Evolutionary conservation across 1,140 invertebrate species (phyloP), one percentile per base, ranked within the genome.

Genomic region (Portunus trituberculatus): DNA sequence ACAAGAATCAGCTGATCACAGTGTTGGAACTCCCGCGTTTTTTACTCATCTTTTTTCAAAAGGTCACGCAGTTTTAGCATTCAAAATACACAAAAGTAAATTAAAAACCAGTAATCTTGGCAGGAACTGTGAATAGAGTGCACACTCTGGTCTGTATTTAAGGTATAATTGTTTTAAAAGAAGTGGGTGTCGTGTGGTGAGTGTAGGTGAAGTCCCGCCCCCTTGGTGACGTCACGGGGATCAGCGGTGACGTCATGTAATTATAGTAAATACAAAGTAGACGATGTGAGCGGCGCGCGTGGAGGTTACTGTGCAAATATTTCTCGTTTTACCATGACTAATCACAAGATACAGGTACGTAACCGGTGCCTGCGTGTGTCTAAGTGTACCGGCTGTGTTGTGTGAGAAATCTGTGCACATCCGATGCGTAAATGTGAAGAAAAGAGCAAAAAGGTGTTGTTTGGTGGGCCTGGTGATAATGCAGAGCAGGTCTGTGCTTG

Each of bases 201-300:
- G 28, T 83, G 2, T 12, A 3, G 12, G 46, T 4, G 0, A 90
- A 95, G 94, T 91, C 86, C 96, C 96, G 93, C 96, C 96, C 59
- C 82, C 88, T 90, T 29, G 86, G 16, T 96, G 96, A 96, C 96
- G 96, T 96, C 92, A 94, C 91, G 93, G 83, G 92, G 92, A n/a
- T 94, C 94, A 93, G 91, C 87, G 94, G 92, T 98, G 98, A 98
- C 98, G 98, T 98, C 98, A 98, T 97, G 97, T 98, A 98, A 98
- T 98, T 98, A 98, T 97, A 98, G 98, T 98, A 98, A 98, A 98
- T 98, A 98, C 97, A 98, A 98, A 98, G 97, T 98, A 98, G 97
- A 98, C 97, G 97, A 96, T 95, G 97, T 97, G 97, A 97, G 97
- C 98, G 97, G 97, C 97, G 97, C 96, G 96, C 97, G 97, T 97